Conservation (phyloP, 2,797 vertebrate genomes). For the Gallinago stenura region DNA sequence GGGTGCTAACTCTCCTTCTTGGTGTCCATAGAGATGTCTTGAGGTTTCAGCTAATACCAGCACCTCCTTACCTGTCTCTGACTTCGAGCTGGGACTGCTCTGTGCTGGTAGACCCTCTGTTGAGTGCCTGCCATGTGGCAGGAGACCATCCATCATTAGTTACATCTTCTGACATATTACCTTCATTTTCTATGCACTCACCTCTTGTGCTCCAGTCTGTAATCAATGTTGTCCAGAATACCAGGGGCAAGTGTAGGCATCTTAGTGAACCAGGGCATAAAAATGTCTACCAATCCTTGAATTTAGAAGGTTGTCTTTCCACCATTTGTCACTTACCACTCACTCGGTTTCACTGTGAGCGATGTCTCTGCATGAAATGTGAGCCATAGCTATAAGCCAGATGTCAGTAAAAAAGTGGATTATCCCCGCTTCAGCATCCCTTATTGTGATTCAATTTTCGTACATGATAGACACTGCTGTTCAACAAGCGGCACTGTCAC, state of each 20-base stretch:
- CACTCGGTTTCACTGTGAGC: not conserved
- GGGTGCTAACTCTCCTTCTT: not conserved
- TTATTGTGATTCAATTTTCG: constrained; percentile 12
- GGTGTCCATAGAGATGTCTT: not conserved
- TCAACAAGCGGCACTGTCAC: not conserved
- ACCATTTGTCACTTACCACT: constrained; percentile 8
- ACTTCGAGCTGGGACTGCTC: not conserved
- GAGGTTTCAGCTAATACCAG: not conserved
- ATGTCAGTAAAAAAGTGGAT: constrained; percentile 46
- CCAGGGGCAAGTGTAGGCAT: not conserved
- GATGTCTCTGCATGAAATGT: not conserved
- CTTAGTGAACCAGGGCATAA: not conserved
- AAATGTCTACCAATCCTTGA: not conserved
- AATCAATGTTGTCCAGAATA: not conserved
- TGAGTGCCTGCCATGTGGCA: not conserved
- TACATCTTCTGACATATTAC: not conserved
- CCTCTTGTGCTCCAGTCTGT: not conserved
- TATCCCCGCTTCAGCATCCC: constrained; percentile 4
- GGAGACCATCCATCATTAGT: not conserved
- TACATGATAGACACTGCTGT: not conserved
- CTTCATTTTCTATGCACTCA: not conserved
- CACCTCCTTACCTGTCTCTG: not conserved
- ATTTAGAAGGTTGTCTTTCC: not conserved
- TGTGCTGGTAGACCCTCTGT: not conserved
- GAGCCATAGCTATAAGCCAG: not conserved